Percentiles rank a stretch among this genome's conserved stretches.
Evolutionary conservation across 2,113 vertebrate genomes (phyloP).

Genomic region (Proteles cristata): DNA sequence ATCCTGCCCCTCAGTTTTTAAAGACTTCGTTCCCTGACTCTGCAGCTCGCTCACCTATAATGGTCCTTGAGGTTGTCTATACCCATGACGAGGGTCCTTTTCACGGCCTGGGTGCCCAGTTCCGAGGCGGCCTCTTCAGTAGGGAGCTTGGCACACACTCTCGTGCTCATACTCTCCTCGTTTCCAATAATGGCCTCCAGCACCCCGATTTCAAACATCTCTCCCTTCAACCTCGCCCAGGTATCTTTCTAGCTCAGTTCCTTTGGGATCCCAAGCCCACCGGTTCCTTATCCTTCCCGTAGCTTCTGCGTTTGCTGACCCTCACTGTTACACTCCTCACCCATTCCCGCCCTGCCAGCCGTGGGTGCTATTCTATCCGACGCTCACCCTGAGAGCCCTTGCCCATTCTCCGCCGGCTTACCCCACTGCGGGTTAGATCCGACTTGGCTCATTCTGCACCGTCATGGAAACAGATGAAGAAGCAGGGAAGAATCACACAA

Average conservation of each 20-base stretch:
- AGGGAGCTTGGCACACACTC: background rate
- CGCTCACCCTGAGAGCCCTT: background rate
- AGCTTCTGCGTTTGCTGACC: background rate
- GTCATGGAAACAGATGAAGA: background rate
- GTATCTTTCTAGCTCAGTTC: background rate
- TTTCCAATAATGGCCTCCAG: background rate
- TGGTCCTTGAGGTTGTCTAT: background rate
- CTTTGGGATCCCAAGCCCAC: background rate
- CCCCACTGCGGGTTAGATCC: background rate
- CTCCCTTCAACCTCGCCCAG: background rate
- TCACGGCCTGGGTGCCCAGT: background rate
- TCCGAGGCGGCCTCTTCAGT: rapidly evolving
- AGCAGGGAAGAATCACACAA: background rate
- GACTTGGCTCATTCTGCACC: background rate
- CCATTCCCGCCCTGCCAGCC: background rate
- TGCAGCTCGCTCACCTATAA: background rate
- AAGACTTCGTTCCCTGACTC: background rate
- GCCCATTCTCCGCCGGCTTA: background rate
- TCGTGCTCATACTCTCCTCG: rapidly evolving
- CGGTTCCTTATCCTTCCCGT: background rate
- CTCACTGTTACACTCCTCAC: background rate
- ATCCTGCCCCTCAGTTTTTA: background rate
- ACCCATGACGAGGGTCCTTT: background rate
- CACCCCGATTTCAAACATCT: background rate
- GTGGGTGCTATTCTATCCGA: background rate